These are phyloP conservation scores for Maniola hyperantus DNA, from an alignment of 2,888 invertebrate species.

Conservation along the genomic window DNA sequence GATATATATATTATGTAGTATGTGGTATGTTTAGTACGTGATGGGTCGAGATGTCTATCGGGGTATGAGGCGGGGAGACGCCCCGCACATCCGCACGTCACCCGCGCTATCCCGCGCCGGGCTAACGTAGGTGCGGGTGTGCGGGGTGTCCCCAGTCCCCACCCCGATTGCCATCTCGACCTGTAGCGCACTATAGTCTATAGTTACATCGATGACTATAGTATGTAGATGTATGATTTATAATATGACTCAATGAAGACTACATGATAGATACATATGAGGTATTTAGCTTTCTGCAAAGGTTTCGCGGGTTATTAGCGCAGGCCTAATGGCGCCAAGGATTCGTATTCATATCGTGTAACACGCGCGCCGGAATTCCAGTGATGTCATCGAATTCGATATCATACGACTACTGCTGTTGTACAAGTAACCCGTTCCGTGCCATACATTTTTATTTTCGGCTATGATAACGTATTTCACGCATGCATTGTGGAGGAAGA, in stretches of 20 bases:
- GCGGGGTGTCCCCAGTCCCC: too few species aligned
- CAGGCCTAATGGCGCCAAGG: constrained; percentile 33
- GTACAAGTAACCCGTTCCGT: constrained; percentile 30
- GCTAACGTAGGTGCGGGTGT: too few species aligned
- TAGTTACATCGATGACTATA: too few species aligned
- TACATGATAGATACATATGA: background rate
- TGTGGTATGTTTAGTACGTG: too few species aligned
- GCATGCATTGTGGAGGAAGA: constrained; percentile 34
- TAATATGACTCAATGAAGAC: background rate
- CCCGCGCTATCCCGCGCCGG: too few species aligned
- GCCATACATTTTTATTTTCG: constrained; percentile 34
- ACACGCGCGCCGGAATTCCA: constrained; percentile 33
- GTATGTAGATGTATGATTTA: too few species aligned
- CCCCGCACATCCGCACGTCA: too few species aligned
- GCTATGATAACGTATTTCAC: constrained; percentile 36
- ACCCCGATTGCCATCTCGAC: too few species aligned
- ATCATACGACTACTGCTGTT: constrained; percentile 32
- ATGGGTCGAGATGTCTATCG: too few species aligned
- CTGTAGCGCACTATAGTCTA: too few species aligned
- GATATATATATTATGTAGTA: too few species aligned
- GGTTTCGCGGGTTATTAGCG: constrained; percentile 32
- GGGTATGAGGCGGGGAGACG: too few species aligned
- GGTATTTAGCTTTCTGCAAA: constrained; percentile 4
- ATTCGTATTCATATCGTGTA: constrained; percentile 34
- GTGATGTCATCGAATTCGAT: constrained; percentile 38